These are phyloP conservation scores for Platynereis dumerilii DNA, from an alignment of 2,888 invertebrate genomes.

Conservation along the genomic window DNA sequence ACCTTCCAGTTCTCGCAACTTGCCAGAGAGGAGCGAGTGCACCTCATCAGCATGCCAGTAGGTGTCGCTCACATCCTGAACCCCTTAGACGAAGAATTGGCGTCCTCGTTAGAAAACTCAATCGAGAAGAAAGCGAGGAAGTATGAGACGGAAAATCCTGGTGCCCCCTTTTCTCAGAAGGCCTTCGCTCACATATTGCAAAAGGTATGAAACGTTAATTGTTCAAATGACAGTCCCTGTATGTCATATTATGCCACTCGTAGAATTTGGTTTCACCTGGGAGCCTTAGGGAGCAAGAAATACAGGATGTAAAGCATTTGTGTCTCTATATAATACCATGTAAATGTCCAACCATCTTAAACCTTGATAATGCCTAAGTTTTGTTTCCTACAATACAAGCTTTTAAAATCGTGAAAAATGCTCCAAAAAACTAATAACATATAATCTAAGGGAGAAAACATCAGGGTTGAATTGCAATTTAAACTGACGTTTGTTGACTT, in stretches of 20 bases:
- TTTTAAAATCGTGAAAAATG: too few relatives aligned
- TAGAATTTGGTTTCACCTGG: too few relatives aligned
- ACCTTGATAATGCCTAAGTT: too few relatives aligned
- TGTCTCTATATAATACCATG: too few relatives aligned
- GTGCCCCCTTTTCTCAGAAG: constrained; percentile 28
- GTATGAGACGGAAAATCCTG: constrained; percentile 35
- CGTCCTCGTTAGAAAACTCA: constrained; percentile 22
- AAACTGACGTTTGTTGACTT: too few relatives aligned
- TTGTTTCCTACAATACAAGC: too few relatives aligned
- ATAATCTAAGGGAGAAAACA: too few relatives aligned
- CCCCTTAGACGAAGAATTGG: constrained; percentile 35
- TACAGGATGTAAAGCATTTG: too few relatives aligned
- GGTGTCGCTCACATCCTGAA: constrained; percentile 36
- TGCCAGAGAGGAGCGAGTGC: constrained; percentile 35
- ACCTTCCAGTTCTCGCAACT: constrained; percentile 36
- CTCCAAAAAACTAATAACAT: too few relatives aligned
- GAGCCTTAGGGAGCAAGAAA: too few relatives aligned
- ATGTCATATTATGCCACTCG: constrained; percentile 4
- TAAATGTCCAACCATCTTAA: too few relatives aligned
- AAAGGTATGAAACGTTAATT: constrained; percentile 26
- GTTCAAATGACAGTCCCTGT: neutral
- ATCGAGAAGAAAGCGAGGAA: constrained; percentile 31
- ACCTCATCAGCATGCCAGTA: constrained; percentile 33
- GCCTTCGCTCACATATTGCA: constrained; percentile 34
- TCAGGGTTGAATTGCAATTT: too few relatives aligned